Evolutionary conservation across 1,140 invertebrate genomes (phyloP), one percentile per base, ranked within the genome.

Genomic region (Drosophila tropicalis): DNA sequence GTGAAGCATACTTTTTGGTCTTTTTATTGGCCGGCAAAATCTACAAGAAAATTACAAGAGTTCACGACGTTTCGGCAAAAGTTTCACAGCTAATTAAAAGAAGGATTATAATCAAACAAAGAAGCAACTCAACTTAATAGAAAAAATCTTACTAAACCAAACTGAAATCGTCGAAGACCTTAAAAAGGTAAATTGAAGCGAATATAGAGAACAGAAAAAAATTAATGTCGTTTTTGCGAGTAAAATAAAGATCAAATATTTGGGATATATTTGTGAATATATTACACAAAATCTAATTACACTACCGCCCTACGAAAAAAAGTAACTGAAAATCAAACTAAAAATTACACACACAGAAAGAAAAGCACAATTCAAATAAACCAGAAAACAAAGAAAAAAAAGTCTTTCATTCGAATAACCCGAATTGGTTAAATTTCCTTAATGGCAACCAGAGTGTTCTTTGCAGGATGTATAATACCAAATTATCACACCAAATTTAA

Each of bases 11-110:
- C 66, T 85, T 81, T 72, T 83, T 78, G 22, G 65, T 66, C 58
- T 89, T 89, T 89, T 86, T 86, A 81, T 83, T 83, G 62, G 82
- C 54, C 64, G 80, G 57, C 54, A 86, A 82, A 72, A 89, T 89
- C 82, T 86, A 89, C 72, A 89, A 87, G 76, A 76, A 51, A 60
- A 85, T 80, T 51, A 68, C 67, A 83, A 81, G 64, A 71, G 25
- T 63, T 60, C 62, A 51, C 61, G 22, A 65, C 67, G 54, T 62
- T 81, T 19, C 70, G 67, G 39, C 22, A 22, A 25, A 44, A 32
- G 10, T 22, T 19, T 22, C 44, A 51, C 17, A 74, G 51, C 15
- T 54, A 54, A 55, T 70, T 61, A 12, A 32, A 25, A 5, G n/a
- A 34, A 29, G 40, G 36, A 41, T 9, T 29, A 15, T 10, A 62